Base-by-base conservation (phyloP, 2,113 vertebrate genomes). In the Antigone vipio region DNA sequence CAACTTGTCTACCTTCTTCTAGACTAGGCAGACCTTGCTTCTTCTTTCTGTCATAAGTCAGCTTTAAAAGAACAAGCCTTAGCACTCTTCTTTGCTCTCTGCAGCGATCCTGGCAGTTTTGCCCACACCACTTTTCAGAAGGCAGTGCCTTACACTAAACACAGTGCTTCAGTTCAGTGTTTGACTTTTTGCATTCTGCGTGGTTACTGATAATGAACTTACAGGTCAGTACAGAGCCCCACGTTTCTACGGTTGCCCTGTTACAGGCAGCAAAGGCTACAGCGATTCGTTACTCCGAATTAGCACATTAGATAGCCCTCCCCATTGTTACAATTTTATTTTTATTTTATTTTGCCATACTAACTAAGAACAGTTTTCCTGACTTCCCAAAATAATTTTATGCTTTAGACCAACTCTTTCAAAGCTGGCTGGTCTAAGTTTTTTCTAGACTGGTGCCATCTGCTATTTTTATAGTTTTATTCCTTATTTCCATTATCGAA, bases 401-500 rank as follows among this genome's bases (percentile, higher is more conserved):
- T n/a, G 24, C 34, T 85, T 87, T 53, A 75, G 40, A 77, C 14
- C 35, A 81, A 72, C 35, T 75, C 34, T 84, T 89, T 94, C 53
- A 85, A 95, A 92, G 74, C 18, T 68, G 38, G 16, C 20, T 92
- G 40, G 9, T 72, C 24, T 89, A n/a, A 53, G 75, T 89, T 89
- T 91, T 75, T 91, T 91, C 58, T 85, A 89, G 56, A 75, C 66
- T 40, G 32, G 62, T 64, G 15, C 19, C 8, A 53, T 53, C 58
- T 83, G 27, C 71, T 91, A 58, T 76, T 94, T 96, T 91, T 79
- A 68, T 9, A 82, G 44, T 72, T 85, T 84, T 38, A 74, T 47
- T 40, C 29, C 47, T 93, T 89, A 92, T 44, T 96, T 91, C 77
- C 11, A 24, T 40, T 76, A 86, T 89, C 80, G 75, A 89, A 94